Evolutionary conservation across 2,888 invertebrate genomes (phyloP).

Genomic region (Glyphotaelius pellucidus): DNA sequence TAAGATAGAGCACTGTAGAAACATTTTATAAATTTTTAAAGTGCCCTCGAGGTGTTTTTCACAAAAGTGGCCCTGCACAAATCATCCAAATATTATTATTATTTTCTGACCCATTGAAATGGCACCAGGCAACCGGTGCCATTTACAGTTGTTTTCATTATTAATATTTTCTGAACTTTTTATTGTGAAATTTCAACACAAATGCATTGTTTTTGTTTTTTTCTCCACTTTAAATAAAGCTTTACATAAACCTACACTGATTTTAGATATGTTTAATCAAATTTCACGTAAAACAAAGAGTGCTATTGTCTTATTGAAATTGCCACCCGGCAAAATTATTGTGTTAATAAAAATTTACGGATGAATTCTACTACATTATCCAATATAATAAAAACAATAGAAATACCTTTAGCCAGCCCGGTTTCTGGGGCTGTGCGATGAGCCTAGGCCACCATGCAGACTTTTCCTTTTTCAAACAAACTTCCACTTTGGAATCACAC

Average conservation of each 20-base stretch:
- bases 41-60: too few relatives aligned
- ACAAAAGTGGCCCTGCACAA: too few relatives aligned
- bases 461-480: constrained; percentile 83
- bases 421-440: constrained; percentile 88
- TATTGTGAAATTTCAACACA: not conserved
- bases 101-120: too few relatives aligned
- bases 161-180: too few relatives aligned
- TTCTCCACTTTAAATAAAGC: not conserved
- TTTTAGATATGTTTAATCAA: not conserved
- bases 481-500: constrained; percentile 86
- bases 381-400: not conserved
- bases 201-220: not conserved
- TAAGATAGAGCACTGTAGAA: too few relatives aligned
- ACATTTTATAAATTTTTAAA: too few relatives aligned
- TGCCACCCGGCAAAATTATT: not conserved
- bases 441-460: constrained; percentile 91
- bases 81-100: too few relatives aligned
- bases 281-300: not conserved
- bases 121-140: too few relatives aligned
- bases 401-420: constrained; percentile 89
- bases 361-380: not conserved
- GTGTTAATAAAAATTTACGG: not conserved
- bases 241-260: not conserved
- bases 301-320: not conserved
- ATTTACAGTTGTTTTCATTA: not conserved